These are phyloP conservation scores for Leptodactylus fuscus DNA, from an alignment of 2,113 vertebrate species.

Conservation along the genomic window DNA sequence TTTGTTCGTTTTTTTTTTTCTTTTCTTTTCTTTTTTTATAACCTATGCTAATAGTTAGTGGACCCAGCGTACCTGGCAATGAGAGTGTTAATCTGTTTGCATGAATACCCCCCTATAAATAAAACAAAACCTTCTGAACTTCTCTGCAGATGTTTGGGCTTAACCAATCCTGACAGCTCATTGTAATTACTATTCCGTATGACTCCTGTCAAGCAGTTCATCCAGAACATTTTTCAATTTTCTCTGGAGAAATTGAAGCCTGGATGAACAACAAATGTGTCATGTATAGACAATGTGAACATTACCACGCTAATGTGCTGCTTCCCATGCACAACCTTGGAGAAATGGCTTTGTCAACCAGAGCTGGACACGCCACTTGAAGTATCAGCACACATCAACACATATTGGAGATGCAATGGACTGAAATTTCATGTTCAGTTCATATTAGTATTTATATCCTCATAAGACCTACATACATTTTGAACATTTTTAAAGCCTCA, in stretches of 20 bases:
- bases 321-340: slow-evolving; percentile 23
- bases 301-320: slow-evolving; percentile 45
- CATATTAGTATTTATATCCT: neutral
- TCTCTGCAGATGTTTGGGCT: slow-evolving; percentile 20
- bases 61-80: neutral
- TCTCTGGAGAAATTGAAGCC: slow-evolving; percentile 53
- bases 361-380: neutral
- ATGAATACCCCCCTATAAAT: slow-evolving; percentile 39
- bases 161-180: slow-evolving; percentile 42
- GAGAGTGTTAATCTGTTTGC: slow-evolving; percentile 34
- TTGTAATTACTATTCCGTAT: slow-evolving; percentile 52
- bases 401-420: neutral
- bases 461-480: neutral
- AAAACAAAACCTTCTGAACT: slow-evolving; percentile 31
- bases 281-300: slow-evolving; percentile 54
- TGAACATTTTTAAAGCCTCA: no score
- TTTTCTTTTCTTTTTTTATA: no score
- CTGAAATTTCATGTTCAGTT: neutral
- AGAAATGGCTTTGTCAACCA: neutral
- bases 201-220: slow-evolving; percentile 54
- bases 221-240: slow-evolving; percentile 56
- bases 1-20: no score
- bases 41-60: neutral
- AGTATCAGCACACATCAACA: no score
- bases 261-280: slow-evolving; percentile 55